Evolutionary conservation across 2,797 vertebrate species (phyloP).

Genomic region (Champsocephalus gunnari): DNA sequence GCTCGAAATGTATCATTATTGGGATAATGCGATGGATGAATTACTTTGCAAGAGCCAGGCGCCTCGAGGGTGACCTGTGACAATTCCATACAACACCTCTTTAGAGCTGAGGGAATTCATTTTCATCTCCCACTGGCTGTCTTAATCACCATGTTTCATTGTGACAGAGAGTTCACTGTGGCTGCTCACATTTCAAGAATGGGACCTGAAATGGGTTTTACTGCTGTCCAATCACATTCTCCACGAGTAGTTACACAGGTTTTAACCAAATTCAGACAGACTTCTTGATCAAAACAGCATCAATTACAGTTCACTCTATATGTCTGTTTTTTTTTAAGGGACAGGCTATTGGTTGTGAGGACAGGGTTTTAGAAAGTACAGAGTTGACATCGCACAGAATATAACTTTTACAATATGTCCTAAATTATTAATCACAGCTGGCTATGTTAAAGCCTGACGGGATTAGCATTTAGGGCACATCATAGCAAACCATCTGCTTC

Average conservation of each 20-base stretch:
- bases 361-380: constrained; percentile 9
- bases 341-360: constrained; percentile 2
- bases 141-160: constrained; percentile 85
- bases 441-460: constrained; percentile 50
- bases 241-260: constrained; percentile 35
- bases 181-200: constrained; percentile 73
- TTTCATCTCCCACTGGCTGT: constrained; percentile 84
- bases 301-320: constrained; percentile 4
- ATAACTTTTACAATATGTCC: constrained; percentile 48
- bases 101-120: constrained; percentile 85
- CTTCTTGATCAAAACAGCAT: constrained; percentile 51
- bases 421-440: constrained; percentile 43
- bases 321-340: constrained; percentile 7
- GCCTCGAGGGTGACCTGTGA: constrained; percentile 82
- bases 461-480: constrained; percentile 65
- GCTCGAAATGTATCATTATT: constrained; percentile 84
- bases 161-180: constrained; percentile 82
- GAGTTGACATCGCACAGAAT: constrained; percentile 24
- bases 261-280: constrained; percentile 28
- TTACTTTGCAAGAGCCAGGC: constrained; percentile 79
- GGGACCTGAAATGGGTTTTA: constrained; percentile 51
- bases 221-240: constrained; percentile 33
- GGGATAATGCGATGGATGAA: constrained; percentile 84
- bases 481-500: constrained; percentile 73
- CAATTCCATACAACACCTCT: constrained; percentile 80